phyloP scores from a whole-genome alignment of 1,140 invertebrate species.

The Metaphire vulgaris region DNA sequence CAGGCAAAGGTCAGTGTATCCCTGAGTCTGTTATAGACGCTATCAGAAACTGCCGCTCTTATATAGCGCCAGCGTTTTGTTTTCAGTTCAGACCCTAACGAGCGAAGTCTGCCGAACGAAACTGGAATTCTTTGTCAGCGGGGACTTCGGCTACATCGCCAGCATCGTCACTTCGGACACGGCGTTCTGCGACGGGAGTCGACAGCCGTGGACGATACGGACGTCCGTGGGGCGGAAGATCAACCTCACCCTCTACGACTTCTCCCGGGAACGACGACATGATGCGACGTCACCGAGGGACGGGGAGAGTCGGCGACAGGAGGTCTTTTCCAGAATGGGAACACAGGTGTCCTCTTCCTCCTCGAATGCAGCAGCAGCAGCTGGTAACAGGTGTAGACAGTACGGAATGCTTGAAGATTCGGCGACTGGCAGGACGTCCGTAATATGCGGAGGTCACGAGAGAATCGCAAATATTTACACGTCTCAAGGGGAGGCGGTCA shows the following conservation, averaged over 20 bases:
- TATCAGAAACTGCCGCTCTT: no score
- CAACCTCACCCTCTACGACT: conserved; percentile 25
- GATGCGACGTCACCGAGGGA: neutral
- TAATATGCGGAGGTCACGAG: conserved; percentile 9
- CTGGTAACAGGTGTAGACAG: neutral
- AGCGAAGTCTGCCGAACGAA: neutral
- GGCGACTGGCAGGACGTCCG: neutral
- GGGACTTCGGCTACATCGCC: neutral
- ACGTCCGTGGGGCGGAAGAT: conserved; percentile 11
- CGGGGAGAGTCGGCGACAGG: neutral
- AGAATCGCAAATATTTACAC: neutral
- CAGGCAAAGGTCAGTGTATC: no score
- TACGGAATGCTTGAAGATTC: conserved; percentile 18
- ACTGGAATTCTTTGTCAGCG: neutral
- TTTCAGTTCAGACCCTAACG: neutral
- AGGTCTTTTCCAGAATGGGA: neutral
- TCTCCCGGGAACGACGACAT: neutral
- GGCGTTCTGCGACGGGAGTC: neutral
- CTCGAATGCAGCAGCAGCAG: neutral
- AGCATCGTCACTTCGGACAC: neutral
- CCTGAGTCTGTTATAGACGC: no score
- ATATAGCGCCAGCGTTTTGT: no score
- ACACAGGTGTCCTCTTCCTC: neutral
- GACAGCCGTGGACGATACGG: conserved; percentile 14
- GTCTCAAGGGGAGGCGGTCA: conserved; percentile 1